Evolutionary conservation across 2,113 vertebrate species (phyloP).

Genomic region (Grammomys dolichurus): DNA sequence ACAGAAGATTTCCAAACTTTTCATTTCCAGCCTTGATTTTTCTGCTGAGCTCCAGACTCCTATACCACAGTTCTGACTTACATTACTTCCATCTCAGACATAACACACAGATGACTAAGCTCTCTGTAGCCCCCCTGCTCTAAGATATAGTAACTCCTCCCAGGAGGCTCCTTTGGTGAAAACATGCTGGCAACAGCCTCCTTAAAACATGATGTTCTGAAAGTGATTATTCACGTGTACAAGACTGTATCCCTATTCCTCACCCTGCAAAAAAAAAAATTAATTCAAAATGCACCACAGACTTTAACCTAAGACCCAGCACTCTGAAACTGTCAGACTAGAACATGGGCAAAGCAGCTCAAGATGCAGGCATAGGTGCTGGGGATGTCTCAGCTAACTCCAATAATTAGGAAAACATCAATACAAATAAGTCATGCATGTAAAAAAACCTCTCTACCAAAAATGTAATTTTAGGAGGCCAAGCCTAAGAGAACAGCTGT

Average conservation of each 20-base stretch:
- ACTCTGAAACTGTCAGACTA: background rate
- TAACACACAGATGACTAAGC: background rate
- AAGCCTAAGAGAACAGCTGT: background rate
- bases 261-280: background rate
- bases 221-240: background rate
- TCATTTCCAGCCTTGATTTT: conserved; percentile 12
- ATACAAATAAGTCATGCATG: background rate
- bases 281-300: background rate
- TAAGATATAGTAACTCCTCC: background rate
- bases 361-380: background rate
- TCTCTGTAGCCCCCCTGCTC: background rate
- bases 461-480: background rate
- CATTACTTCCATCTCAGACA: background rate
- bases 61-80: background rate
- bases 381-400: background rate
- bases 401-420: background rate
- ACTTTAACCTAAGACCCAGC: background rate
- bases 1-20: conserved; percentile 26
- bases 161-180: background rate
- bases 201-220: background rate
- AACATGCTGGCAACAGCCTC: background rate
- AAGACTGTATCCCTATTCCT: background rate
- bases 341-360: background rate
- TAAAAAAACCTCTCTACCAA: background rate
- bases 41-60: background rate